A percentile compares a stretch with the other conserved stretches of the same genome.
Evolutionary conservation across 2,888 invertebrate species (phyloP).

Genomic region (Drosophila rubida): DNA sequence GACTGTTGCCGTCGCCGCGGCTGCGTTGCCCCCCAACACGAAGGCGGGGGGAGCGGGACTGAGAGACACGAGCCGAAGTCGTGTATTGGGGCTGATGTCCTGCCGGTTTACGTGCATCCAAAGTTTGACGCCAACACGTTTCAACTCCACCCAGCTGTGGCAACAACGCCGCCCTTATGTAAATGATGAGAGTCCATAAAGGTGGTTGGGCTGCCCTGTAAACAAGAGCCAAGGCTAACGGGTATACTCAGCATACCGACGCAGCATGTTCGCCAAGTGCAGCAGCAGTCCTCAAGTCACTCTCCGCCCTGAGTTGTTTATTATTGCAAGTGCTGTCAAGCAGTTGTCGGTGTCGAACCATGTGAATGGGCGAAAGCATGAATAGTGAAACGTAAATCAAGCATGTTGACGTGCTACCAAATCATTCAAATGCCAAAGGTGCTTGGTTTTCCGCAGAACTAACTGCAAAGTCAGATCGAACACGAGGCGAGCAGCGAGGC

Average conservation of each 20-base stretch:
- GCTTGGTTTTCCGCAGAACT: slow-evolving; percentile 2
- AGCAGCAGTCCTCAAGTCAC: not conserved
- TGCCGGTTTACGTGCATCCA: slow-evolving; percentile 39
- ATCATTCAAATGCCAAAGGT: slow-evolving; percentile 39
- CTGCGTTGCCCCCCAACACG: not conserved
- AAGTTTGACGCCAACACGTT: slow-evolving; percentile 38
- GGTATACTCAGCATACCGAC: not conserved
- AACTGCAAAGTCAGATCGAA: not conserved
- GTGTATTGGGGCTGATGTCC: slow-evolving; percentile 28
- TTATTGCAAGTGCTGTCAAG: slow-evolving; percentile 42
- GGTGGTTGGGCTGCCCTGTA: slow-evolving; percentile 32
- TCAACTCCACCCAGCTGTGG: slow-evolving; percentile 7
- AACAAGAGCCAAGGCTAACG: not conserved
- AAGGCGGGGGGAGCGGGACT: not conserved
- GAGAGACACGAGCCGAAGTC: not conserved
- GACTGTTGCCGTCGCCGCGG: slow-evolving; percentile 41
- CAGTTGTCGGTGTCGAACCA: slow-evolving; percentile 17
- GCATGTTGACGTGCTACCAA: slow-evolving; percentile 30
- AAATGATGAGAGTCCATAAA: slow-evolving; percentile 57
- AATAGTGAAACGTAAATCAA: slow-evolving; percentile 42
- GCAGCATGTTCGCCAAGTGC: not conserved
- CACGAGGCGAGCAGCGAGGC: too few relatives aligned
- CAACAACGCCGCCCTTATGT: slow-evolving; percentile 59
- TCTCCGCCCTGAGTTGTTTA: slow-evolving; percentile 13
- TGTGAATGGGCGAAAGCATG: not conserved